Evolutionary conservation across 1,140 invertebrate genomes (phyloP).

Genomic region (Hycleus cichorii): DNA sequence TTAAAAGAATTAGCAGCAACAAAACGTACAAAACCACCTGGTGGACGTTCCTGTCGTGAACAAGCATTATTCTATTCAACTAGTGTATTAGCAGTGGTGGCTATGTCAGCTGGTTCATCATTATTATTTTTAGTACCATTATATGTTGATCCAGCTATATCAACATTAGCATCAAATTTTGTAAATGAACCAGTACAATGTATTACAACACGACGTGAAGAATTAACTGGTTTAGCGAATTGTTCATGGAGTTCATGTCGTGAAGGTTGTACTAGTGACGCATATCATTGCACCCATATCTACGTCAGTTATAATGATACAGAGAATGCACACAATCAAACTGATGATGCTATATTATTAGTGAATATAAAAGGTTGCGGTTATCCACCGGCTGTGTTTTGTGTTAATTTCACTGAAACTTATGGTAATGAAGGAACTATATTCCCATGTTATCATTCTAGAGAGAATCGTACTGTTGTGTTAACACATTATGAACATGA

Average conservation of each 20-base stretch:
- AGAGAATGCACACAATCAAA: slow-evolving; percentile 35
- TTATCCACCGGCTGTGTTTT: slow-evolving; percentile 80
- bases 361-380: slow-evolving; percentile 82
- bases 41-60: slow-evolving; percentile 63
- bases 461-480: slow-evolving; percentile 70
- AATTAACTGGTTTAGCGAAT: slow-evolving; percentile 66
- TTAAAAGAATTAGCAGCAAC: slow-evolving; percentile 39
- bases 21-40: slow-evolving; percentile 39
- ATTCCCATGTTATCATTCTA: slow-evolving; percentile 79
- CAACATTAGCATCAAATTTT: slow-evolving; percentile 77
- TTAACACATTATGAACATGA: slow-evolving; percentile 71
- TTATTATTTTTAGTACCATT: slow-evolving; percentile 79
- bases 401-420: slow-evolving; percentile 69
- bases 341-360: slow-evolving; percentile 58
- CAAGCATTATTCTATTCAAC: slow-evolving; percentile 71
- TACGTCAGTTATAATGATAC: slow-evolving; percentile 67
- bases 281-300: slow-evolving; percentile 78
- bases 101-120: slow-evolving; percentile 72
- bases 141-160: slow-evolving; percentile 86
- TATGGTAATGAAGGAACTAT: slow-evolving; percentile 67
- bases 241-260: slow-evolving; percentile 81
- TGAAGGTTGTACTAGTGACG: slow-evolving; percentile 81
- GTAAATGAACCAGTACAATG: slow-evolving; percentile 69
- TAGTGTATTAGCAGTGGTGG: slow-evolving; percentile 65
- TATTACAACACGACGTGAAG: slow-evolving; percentile 65